Evolutionary conservation across 2,113 vertebrate genomes (phyloP).

Genomic region (Epinephelus fuscoguttatus): DNA sequence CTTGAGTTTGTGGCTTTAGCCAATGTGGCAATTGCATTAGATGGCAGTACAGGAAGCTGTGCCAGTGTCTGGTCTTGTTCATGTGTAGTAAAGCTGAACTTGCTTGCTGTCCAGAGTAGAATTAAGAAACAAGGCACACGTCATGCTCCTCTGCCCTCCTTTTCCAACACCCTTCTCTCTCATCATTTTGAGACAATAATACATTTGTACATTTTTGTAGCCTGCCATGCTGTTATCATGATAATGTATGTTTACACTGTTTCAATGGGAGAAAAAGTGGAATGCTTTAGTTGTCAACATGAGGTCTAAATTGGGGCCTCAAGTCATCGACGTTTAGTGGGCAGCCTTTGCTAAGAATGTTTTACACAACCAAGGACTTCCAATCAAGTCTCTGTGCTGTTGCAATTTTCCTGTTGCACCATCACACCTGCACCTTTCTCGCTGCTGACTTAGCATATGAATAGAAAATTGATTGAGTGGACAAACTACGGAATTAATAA

Average conservation of each 20-base stretch:
- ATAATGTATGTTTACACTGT: background rate
- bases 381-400: background rate
- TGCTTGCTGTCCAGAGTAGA: too few relatives aligned
- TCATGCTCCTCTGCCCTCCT: too few relatives aligned
- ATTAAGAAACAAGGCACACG: too few relatives aligned
- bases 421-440: conserved; percentile 17
- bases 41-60: too few relatives aligned
- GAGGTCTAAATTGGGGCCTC: background rate
- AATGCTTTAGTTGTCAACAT: background rate
- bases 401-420: background rate
- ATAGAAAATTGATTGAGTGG: conserved; percentile 29
- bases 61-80: too few relatives aligned
- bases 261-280: background rate
- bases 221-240: background rate
- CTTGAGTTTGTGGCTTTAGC: too few relatives aligned
- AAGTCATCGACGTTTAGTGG: background rate
- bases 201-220: background rate
- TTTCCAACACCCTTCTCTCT: too few relatives aligned
- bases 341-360: background rate
- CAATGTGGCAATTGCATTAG: too few relatives aligned
- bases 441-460: conserved; percentile 35
- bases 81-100: too few relatives aligned
- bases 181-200: background rate
- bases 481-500: conserved; percentile 22
- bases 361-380: background rate